Evolutionary conservation across 2,888 invertebrate genomes (phyloP).

Genomic region (Elaeidobius kamerunicus): DNA sequence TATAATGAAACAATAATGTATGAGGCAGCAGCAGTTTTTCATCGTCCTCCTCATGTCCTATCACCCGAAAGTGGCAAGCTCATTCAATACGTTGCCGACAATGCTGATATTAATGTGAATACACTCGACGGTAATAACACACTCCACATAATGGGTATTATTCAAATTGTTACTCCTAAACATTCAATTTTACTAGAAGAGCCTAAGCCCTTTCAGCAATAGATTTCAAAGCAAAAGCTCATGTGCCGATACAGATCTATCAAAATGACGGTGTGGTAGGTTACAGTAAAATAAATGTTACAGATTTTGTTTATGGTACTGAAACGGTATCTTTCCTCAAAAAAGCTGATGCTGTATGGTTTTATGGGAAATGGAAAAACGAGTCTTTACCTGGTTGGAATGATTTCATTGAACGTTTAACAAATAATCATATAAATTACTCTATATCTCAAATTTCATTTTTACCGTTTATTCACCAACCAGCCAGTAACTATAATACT

Average conservation of each 20-base stretch:
- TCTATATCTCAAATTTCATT: constrained; percentile 28
- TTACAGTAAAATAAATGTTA: constrained; percentile 31
- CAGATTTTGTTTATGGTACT: constrained; percentile 30
- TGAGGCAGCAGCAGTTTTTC: constrained; percentile 36
- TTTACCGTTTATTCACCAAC: constrained; percentile 19
- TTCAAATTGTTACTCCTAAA: constrained; percentile 37
- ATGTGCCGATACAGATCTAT: constrained; percentile 22
- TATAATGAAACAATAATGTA: constrained; percentile 37
- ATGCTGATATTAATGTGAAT: constrained; percentile 38
- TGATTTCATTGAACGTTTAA: constrained; percentile 25
- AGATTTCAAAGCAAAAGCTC: constrained; percentile 23
- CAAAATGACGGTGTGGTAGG: constrained; percentile 30
- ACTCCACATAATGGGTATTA: constrained; percentile 39
- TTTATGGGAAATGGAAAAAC: constrained; percentile 37
- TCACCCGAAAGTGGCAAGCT: constrained; percentile 29
- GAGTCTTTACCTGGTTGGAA: constrained; percentile 20
- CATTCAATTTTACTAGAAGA: constrained; percentile 21
- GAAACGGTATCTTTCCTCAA: constrained; percentile 25
- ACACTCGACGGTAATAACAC: constrained; percentile 39
- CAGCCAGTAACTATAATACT: constrained; percentile 27
- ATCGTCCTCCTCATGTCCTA: constrained; percentile 35
- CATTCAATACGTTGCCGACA: constrained; percentile 37
- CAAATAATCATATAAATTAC: constrained; percentile 27
- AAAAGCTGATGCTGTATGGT: constrained; percentile 37
- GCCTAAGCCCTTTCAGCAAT: background rate